Percentiles rank a stretch among this genome's conserved stretches.
These are phyloP conservation scores for Thalassophryne amazonica DNA, from an alignment of 2,797 vertebrate genomes.

Conservation along the genomic window DNA sequence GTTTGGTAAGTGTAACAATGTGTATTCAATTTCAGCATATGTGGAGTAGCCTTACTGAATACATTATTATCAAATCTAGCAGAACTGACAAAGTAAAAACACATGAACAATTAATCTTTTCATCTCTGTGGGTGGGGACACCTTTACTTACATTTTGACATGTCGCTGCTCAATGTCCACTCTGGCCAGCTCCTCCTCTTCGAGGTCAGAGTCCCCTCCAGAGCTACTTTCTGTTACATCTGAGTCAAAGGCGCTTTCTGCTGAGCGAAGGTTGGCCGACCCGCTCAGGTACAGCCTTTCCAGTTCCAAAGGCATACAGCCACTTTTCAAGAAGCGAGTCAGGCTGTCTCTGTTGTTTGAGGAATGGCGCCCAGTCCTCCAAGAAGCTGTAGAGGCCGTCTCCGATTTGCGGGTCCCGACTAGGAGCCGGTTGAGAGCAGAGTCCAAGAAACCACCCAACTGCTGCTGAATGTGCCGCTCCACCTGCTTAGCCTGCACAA, in stretches of 20 bases:
- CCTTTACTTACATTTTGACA: constrained; percentile 90
- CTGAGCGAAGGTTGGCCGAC: constrained; percentile 85
- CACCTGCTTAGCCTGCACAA: constrained; percentile 97
- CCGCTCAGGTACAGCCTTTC: constrained; percentile 91
- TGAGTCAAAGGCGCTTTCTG: constrained; percentile 92
- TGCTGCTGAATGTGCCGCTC: constrained; percentile 97
- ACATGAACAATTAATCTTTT: neutral
- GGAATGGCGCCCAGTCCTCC: constrained; percentile 79
- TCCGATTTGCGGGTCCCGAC: constrained; percentile 74
- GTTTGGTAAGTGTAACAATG: neutral
- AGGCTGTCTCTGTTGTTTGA: constrained; percentile 85
- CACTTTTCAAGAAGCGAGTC: constrained; percentile 86
- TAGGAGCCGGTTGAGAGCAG: constrained; percentile 81
- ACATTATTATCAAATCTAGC: too few relatives aligned
- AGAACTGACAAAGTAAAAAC: neutral
- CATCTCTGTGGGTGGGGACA: neutral
- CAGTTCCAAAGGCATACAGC: constrained; percentile 87
- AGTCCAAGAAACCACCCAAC: constrained; percentile 91
- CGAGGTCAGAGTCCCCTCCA: constrained; percentile 93
- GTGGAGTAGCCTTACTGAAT: too few relatives aligned
- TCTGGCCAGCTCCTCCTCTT: constrained; percentile 91
- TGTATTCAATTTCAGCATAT: neutral
- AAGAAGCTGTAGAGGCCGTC: constrained; percentile 41
- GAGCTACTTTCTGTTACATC: constrained; percentile 98
- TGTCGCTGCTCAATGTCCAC: constrained; percentile 90